Base-by-base conservation (phyloP, 1,140 invertebrate species). In the Ylistrum balloti region DNA sequence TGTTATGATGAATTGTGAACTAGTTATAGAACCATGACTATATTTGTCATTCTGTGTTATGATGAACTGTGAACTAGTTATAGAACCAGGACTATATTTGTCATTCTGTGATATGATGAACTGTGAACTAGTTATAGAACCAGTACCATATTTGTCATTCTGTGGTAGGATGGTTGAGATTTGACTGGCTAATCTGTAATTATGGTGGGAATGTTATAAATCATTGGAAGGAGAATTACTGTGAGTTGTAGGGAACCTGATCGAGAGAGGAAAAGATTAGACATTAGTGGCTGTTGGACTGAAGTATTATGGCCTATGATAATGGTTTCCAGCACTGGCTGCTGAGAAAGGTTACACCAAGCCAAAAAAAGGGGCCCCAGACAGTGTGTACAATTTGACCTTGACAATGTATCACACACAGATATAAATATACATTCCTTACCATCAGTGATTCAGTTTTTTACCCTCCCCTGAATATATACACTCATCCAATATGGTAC, bases 371-470 rank as follows among this genome's bases (percentile, higher is more conserved):
- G 28, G 22, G 56, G n/a, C 9, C 56, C n/a, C 56, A 74, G 56
- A 74, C 56, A 45, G 41, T 45, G 41, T 45, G 41, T 45, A 45
- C 41, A 74, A 74, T 74, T 28, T 74, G 56, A 74, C 56, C 56
- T 74, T 74, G 56, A 74, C 56, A 74, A 28, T 74, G 56, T 74
- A 74, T 74, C 56, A 0, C 22, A 74, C n/a, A 17, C n/a, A 17
- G 56, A 74, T 74, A 74, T 74, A 74, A 74, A 74, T 74, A 74
- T 74, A 74, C 56, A 74, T 74, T 45, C 41, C 41, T 45, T 45
- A 45, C 41, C 17, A 17, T 9, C 41, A 45, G 41, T 45, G 41
- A 45, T 45, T 9, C 41, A 45, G 41, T 45, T 45, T 45, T 45
- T 45, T 45, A 17, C 41, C 41, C 41, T 45, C 17, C 9, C 20